These are phyloP conservation scores for Ips nitidus DNA, from an alignment of 1,140 invertebrate genomes.

Conservation along the genomic window DNA sequence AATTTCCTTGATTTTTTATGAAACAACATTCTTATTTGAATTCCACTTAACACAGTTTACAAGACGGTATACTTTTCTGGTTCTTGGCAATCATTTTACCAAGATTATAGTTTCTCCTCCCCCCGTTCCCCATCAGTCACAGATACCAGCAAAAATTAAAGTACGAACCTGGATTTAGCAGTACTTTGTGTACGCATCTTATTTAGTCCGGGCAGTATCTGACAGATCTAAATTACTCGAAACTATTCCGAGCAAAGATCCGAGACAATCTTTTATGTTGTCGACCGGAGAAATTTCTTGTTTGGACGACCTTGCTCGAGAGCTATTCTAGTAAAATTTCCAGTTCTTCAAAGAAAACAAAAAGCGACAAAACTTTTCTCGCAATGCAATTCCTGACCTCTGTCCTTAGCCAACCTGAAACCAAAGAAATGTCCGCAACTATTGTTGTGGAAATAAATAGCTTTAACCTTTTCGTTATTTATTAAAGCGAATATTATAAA, in stretches of 20 bases:
- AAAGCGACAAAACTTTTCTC: background rate
- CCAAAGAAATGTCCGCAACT: slow-evolving; percentile 16
- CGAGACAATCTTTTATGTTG: slow-evolving; percentile 12
- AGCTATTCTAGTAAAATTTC: background rate
- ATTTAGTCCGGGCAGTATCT: slow-evolving; percentile 25
- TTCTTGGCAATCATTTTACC: no score
- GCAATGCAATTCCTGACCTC: slow-evolving; percentile 23
- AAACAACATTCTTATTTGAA: no score
- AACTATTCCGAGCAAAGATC: slow-evolving; percentile 24
- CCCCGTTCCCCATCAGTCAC: no score
- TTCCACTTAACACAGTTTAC: no score
- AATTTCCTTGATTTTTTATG: no score
- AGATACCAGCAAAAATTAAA: background rate
- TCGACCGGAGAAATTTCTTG: slow-evolving; percentile 21
- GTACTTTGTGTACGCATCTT: slow-evolving; percentile 30
- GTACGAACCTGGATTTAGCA: slow-evolving; percentile 5
- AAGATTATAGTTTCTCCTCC: no score
- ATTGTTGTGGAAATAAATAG: slow-evolving; percentile 34
- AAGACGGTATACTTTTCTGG: no score
- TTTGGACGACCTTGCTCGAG: slow-evolving; percentile 8
- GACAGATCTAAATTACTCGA: slow-evolving; percentile 31
- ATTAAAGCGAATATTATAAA: slow-evolving; percentile 32
- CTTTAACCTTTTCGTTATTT: slow-evolving; percentile 32
- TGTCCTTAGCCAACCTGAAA: slow-evolving; percentile 23
- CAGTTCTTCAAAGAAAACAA: slow-evolving; percentile 2